Base-by-base conservation (phyloP, 2,888 invertebrate species). In the Prionchulus punctatus region DNA sequence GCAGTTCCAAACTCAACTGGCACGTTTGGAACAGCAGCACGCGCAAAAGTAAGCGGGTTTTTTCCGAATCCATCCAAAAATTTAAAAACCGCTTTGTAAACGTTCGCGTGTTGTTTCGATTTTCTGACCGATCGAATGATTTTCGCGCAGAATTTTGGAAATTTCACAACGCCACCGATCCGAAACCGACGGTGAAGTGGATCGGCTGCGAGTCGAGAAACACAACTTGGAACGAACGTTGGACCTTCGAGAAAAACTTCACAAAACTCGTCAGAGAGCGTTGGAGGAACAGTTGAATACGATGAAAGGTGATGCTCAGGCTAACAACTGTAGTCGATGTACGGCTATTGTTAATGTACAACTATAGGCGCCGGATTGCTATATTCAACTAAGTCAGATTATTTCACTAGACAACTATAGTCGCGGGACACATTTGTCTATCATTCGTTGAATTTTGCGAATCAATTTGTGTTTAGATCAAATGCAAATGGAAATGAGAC, bases 121-220 rank as follows among this genome's bases (percentile, higher is more conserved):
- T 36, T 36, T 36, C 18, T 36, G 18, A 36, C 18, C n/a, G n/a
- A n/a, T 36, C 36, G 18, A 36, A 36, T 12, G 7, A 12, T 36
- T 36, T 36, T 36, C 18, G 12, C 18, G 18, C 36, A 55, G 55
- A 28, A 3, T 55, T 7, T 21, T 53, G 47, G 55, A 55, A 53
- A 7, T 55, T 52, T 23, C 30, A n/a, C 49, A 55, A 27, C 50
- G 50, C 23, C 55, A 53, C 25, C 27, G 50, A 2, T 36, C 25
- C n/a, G 55, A 55, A 18, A 21, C 31, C n/a, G 55, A 55, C 26
- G 23, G 28, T 7, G 55, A 55, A 53, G n/a, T 55, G 27, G 31
- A 55, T 4, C 55, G 50, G 4, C 49, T 55, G 49, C n/a, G 28
- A 28, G 4, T 36, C n/a, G 55, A 55, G 23, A 55, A 55, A 54